These are phyloP conservation scores for Phoxinus phoxinus DNA, from an alignment of 2,113 vertebrate genomes.

Conservation along the genomic window DNA sequence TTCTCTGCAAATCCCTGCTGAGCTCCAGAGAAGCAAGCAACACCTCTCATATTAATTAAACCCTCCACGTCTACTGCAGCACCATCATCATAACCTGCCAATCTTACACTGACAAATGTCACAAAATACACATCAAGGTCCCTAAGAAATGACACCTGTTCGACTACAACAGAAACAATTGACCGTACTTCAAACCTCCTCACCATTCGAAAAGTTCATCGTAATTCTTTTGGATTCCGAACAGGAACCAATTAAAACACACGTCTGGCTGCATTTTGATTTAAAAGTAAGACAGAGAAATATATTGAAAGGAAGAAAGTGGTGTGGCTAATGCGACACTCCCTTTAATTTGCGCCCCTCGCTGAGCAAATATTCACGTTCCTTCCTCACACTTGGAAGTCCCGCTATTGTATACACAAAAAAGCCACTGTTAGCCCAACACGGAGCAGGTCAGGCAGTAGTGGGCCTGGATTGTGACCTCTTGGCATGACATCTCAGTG, in stretches of 20 bases:
- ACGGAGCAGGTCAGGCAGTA: slow-evolving; percentile 59
- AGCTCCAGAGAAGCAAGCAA: slow-evolving; percentile 22
- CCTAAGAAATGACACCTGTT: slow-evolving; percentile 14
- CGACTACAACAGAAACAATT: slow-evolving; percentile 23
- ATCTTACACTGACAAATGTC: slow-evolving; percentile 17
- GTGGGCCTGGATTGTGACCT: slow-evolving; percentile 45
- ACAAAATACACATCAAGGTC: slow-evolving; percentile 22
- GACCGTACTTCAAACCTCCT: slow-evolving; percentile 10
- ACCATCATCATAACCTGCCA: slow-evolving; percentile 28
- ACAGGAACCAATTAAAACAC: slow-evolving; percentile 47
- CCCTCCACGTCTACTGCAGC: neutral
- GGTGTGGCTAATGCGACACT: slow-evolving; percentile 40
- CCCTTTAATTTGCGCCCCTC: slow-evolving; percentile 49
- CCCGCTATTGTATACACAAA: slow-evolving; percentile 56
- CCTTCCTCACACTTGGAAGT: slow-evolving; percentile 56
- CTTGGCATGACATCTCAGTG: slow-evolving; percentile 53
- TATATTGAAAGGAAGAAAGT: slow-evolving; percentile 50
- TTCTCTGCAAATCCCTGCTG: slow-evolving; percentile 15
- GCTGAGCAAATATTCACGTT: slow-evolving; percentile 58
- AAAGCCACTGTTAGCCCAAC: slow-evolving; percentile 47
- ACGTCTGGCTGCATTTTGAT: slow-evolving; percentile 55
- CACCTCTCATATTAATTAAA: slow-evolving; percentile 19
- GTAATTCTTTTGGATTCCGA: neutral
- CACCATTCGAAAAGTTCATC: neutral
- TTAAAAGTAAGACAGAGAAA: slow-evolving; percentile 51